These are phyloP conservation scores for Acanthurus tractus DNA, from an alignment of 2,797 vertebrate genomes.

Conservation along the genomic window DNA sequence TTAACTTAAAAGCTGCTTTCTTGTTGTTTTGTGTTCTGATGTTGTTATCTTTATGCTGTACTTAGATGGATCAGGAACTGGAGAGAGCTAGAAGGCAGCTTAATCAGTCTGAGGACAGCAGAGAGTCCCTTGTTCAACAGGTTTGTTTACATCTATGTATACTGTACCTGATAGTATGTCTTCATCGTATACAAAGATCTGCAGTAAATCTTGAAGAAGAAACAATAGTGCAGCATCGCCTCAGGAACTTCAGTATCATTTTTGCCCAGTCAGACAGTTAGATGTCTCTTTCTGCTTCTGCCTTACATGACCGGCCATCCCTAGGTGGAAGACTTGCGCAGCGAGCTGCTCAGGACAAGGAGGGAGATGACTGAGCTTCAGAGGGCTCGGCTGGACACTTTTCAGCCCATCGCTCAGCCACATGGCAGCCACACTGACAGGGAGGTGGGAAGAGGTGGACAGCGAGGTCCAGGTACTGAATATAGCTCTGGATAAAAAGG, in stretches of 20 bases:
- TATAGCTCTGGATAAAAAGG: conserved; percentile 51
- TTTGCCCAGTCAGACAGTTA: conserved; percentile 25
- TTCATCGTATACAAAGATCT: conserved; percentile 15
- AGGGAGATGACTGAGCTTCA: conserved; percentile 86
- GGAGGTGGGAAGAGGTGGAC: conserved; percentile 67
- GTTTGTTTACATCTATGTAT: conserved; percentile 76
- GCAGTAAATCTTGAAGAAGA: conserved; percentile 29
- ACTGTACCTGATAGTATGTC: conserved; percentile 12
- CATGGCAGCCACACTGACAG: conserved; percentile 74
- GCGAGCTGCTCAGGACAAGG: conserved; percentile 88
- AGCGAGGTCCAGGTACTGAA: conserved; percentile 57
- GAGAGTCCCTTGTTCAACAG: conserved; percentile 90
- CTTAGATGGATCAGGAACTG: conserved; percentile 90
- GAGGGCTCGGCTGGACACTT: conserved; percentile 82
- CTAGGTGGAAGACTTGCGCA: conserved; percentile 91
- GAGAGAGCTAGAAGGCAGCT: conserved; percentile 85
- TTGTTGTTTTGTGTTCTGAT: conserved; percentile 10
- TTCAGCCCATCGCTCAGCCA: conserved; percentile 73
- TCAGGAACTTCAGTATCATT: conserved; percentile 8
- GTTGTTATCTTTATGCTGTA: conserved; percentile 16
- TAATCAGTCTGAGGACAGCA: conserved; percentile 89
- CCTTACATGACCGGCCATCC: conserved; percentile 19
- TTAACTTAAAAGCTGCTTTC: neutral
- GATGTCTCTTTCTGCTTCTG: conserved; percentile 31
- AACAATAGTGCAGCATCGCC: conserved; percentile 11